phyloP scores from a whole-genome alignment of 53 echinoderm and acorn worm species.

The Patiria pectinifera region DNA sequence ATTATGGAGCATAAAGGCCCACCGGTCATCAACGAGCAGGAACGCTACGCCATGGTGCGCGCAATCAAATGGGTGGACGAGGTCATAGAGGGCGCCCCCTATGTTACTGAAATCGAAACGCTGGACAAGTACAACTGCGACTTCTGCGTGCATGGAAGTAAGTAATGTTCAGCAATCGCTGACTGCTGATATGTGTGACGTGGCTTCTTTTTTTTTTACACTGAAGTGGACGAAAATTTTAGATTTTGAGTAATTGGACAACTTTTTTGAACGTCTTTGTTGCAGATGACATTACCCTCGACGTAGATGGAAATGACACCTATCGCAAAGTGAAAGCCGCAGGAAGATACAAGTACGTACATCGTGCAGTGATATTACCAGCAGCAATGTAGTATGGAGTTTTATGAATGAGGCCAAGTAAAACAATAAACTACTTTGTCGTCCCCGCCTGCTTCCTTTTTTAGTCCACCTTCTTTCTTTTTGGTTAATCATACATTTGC shows the following conservation, averaged over 20 bases:
- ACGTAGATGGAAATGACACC: slow-evolving; percentile 89
- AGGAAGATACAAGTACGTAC: slow-evolving; percentile 85
- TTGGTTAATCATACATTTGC: too few species aligned
- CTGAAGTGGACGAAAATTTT: too few species aligned
- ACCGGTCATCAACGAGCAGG: slow-evolving; percentile 93
- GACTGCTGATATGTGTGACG: not conserved
- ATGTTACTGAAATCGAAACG: slow-evolving; percentile 87
- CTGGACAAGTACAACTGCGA: slow-evolving; percentile 92
- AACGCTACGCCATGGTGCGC: slow-evolving; percentile 92
- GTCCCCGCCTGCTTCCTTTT: too few species aligned
- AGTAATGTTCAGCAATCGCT: slow-evolving; percentile 5
- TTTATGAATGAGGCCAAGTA: too few species aligned
- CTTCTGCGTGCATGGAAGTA: slow-evolving; percentile 96
- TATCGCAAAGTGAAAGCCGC: slow-evolving; percentile 92
- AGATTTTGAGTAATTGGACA: not conserved
- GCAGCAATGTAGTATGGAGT: too few species aligned
- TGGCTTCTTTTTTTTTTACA: not conserved
- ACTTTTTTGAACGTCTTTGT: not conserved
- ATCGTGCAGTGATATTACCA: too few species aligned
- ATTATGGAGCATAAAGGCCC: slow-evolving; percentile 91
- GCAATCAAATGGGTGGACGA: slow-evolving; percentile 99
- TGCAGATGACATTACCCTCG: slow-evolving; percentile 93
- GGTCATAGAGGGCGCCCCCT: slow-evolving; percentile 88
- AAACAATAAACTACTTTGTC: too few species aligned
- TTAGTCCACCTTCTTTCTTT: too few species aligned